These are phyloP conservation scores for Notodonta ziczac DNA, from an alignment of 2,888 invertebrate species.

Conservation along the genomic window DNA sequence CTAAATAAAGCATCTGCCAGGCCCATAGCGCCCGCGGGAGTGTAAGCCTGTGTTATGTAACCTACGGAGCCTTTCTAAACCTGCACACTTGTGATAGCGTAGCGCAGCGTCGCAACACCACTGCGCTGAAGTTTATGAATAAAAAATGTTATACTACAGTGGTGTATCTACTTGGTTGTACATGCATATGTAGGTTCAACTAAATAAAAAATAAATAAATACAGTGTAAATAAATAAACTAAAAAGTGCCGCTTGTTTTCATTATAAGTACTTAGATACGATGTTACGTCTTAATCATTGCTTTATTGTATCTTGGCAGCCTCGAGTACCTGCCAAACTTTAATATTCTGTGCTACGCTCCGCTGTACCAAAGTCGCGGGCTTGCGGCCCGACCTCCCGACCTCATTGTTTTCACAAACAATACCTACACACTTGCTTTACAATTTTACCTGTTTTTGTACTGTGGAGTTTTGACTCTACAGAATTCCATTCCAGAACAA, in stretches of 20 bases:
- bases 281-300: too few relatives aligned
- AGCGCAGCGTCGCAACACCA: not conserved
- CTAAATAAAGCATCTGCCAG: slow-evolving; percentile 1
- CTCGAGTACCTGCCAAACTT: too few relatives aligned
- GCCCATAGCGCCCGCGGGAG: not conserved
- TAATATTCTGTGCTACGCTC: too few relatives aligned
- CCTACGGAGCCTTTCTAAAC: not conserved
- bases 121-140: not conserved
- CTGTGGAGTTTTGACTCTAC: not conserved
- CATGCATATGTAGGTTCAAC: too few relatives aligned
- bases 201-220: too few relatives aligned
- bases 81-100: not conserved
- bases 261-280: too few relatives aligned
- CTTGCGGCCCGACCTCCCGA: slow-evolving; percentile 4
- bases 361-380: not conserved
- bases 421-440: slow-evolving; percentile 3
- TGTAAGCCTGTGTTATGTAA: not conserved
- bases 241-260: too few relatives aligned
- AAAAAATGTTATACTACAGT: too few relatives aligned
- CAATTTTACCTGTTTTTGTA: slow-evolving; percentile 4
- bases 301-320: too few relatives aligned
- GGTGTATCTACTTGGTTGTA: too few relatives aligned
- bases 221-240: too few relatives aligned
- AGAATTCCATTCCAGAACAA: not conserved
- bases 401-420: slow-evolving; percentile 8